phyloP scores from a whole-genome alignment of 2,113 vertebrate species.

The Campylomormyrus tamandua region DNA sequence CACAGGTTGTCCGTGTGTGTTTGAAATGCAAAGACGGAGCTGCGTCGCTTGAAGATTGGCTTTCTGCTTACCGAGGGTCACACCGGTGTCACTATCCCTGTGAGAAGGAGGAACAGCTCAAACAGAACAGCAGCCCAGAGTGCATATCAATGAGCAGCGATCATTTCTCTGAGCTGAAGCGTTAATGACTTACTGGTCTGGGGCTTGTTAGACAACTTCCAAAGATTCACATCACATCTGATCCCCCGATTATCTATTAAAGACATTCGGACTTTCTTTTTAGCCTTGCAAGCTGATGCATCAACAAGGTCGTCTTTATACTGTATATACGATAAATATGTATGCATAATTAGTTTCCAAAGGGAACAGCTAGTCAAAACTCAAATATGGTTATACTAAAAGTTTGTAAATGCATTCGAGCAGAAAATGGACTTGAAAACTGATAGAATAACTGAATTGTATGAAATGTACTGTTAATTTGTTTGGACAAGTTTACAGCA shows the following conservation, averaged over 20 bases:
- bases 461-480: neutral
- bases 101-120: constrained; percentile 42
- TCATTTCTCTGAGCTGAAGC: constrained; percentile 37
- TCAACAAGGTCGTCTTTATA: neutral
- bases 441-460: neutral
- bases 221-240: constrained; percentile 33
- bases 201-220: constrained; percentile 50
- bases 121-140: constrained; percentile 45
- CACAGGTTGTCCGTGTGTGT: constrained; percentile 17
- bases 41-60: constrained; percentile 29
- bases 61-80: constrained; percentile 19
- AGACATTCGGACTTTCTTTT: neutral
- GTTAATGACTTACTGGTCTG: constrained; percentile 50
- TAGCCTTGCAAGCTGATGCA: neutral
- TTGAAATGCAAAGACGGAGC: constrained; percentile 33
- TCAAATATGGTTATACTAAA: neutral
- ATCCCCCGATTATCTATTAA: constrained; percentile 19
- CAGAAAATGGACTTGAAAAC: neutral
- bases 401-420: neutral
- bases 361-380: neutral
- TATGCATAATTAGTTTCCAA: neutral
- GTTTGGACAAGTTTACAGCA: neutral
- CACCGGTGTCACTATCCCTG: neutral
- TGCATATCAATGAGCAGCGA: constrained; percentile 52
- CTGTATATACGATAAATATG: neutral